Percentiles rank a stretch among this genome's conserved stretches.
Evolutionary conservation across 2,113 vertebrate genomes (phyloP).

Genomic region (Dermatemys mawii): DNA sequence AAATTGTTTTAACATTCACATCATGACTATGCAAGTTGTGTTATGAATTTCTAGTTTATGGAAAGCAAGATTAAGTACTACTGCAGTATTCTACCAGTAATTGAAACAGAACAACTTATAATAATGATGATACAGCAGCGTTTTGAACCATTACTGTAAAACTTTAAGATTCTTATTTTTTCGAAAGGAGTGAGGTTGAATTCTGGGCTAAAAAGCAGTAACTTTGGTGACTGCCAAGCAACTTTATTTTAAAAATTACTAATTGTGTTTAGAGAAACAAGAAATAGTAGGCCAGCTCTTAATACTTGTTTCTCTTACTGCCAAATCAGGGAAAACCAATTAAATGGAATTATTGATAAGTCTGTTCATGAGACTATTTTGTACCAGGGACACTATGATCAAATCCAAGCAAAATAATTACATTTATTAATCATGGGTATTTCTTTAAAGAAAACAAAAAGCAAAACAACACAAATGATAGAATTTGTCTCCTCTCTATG

Average conservation of each 20-base stretch:
- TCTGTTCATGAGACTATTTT: not conserved
- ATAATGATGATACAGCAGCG: rapidly evolving
- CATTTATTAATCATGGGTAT: not conserved
- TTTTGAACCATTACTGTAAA: not conserved
- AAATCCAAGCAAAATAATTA: not conserved
- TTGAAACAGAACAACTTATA: not conserved
- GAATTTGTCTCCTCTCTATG: not conserved
- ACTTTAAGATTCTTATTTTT: no score
- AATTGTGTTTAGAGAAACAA: not conserved
- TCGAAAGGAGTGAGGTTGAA: not conserved
- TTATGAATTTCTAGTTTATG: rapidly evolving
- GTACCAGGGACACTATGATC: not conserved
- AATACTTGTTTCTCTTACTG: not conserved
- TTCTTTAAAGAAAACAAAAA: not conserved
- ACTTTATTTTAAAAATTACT: not conserved
- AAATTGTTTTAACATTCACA: not conserved
- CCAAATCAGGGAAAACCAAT: not conserved
- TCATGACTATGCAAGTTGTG: rapidly evolving
- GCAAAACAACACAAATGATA: not conserved
- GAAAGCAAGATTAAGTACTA: not conserved
- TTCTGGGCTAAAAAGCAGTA: not conserved
- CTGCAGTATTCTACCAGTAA: rapidly evolving
- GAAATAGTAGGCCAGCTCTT: not conserved
- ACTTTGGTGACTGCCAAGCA: not conserved
- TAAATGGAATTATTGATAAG: not conserved